Percentiles rank a stretch among this genome's conserved stretches.
phyloP scores from a whole-genome alignment of 2,888 invertebrate genomes.

The Villa cingulata region DNA sequence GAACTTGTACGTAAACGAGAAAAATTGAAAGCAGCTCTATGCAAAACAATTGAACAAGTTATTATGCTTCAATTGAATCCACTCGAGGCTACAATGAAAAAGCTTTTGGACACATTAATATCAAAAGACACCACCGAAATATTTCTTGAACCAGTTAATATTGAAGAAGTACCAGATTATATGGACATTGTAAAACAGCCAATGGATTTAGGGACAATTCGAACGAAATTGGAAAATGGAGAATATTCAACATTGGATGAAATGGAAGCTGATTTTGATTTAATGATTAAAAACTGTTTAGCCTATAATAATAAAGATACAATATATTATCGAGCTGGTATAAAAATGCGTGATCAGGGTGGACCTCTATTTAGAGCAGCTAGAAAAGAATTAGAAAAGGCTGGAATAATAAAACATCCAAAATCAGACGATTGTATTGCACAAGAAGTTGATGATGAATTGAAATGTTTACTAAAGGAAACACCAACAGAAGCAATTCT shows the following conservation, averaged over 20 bases:
- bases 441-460: conserved; percentile 42
- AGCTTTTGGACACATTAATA: conserved; percentile 62
- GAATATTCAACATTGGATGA: conserved; percentile 58
- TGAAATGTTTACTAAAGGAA: conserved; percentile 34
- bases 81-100: conserved; percentile 60
- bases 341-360: conserved; percentile 83
- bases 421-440: conserved; percentile 40
- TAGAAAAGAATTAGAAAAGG: conserved; percentile 49
- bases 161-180: conserved; percentile 82
- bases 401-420: conserved; percentile 29
- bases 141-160: conserved; percentile 86
- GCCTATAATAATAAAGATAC: conserved; percentile 93
- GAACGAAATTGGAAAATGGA: conserved; percentile 53
- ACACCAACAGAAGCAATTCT: conserved; percentile 27
- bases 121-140: conserved; percentile 73
- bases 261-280: conserved; percentile 77
- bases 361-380: conserved; percentile 64
- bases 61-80: conserved; percentile 71
- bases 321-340: conserved; percentile 80
- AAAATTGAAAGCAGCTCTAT: conserved; percentile 78
- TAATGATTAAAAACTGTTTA: conserved; percentile 94
- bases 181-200: conserved; percentile 68
- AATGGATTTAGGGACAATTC: conserved; percentile 86
- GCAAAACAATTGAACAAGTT: conserved; percentile 67
- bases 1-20: conserved; percentile 93